These are phyloP conservation scores for Phrynocephalus guinanensis DNA, from an alignment of 2,797 vertebrate species.

Conservation along the genomic window DNA sequence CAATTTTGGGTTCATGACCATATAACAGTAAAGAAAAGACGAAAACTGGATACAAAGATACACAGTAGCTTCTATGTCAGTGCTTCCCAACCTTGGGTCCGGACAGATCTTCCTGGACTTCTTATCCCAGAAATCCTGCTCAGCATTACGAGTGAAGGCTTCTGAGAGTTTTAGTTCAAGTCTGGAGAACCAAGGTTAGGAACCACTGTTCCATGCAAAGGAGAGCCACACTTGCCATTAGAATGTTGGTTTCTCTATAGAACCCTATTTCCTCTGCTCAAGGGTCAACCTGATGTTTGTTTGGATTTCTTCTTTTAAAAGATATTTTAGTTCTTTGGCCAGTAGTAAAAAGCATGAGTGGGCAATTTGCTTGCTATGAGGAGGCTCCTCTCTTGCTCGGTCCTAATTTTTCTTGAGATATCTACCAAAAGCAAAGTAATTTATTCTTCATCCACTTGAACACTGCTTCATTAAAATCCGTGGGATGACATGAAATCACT, in stretches of 20 bases:
- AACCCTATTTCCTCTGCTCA: not conserved
- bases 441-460: not conserved
- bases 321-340: too few species aligned
- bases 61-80: too few species aligned
- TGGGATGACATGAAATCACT: constrained; percentile 8
- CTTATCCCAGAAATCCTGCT: too few species aligned
- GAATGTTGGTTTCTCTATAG: not conserved
- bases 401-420: not conserved
- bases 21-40: too few species aligned
- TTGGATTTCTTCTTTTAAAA: not conserved
- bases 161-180: too few species aligned
- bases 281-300: not conserved
- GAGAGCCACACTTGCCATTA: not conserved
- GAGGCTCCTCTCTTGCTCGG: not conserved
- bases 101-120: too few species aligned
- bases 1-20: too few species aligned
- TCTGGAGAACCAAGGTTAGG: too few species aligned
- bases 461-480: not conserved
- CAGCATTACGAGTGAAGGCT: too few species aligned
- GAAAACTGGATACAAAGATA: too few species aligned
- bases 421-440: not conserved
- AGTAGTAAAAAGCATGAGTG: not conserved
- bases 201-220: too few species aligned
- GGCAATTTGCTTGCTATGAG: not conserved
- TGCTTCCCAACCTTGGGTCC: too few species aligned